These are phyloP conservation scores for Teleogryllus occipitalis DNA, from an alignment of 1,140 invertebrate species.

Conservation along the genomic window DNA sequence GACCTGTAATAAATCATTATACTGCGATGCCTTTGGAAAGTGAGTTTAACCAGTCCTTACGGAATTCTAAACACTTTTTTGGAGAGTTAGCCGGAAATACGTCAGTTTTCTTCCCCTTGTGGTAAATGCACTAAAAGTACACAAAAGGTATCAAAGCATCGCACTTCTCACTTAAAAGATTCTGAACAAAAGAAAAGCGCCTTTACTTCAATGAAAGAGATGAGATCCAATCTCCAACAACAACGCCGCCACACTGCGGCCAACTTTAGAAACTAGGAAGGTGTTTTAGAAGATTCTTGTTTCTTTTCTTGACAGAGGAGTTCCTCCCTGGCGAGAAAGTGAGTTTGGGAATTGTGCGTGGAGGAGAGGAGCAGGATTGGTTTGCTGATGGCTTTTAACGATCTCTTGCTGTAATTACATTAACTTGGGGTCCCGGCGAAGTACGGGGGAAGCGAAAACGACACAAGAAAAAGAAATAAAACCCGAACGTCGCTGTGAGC, in stretches of 20 bases:
- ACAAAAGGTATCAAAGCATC: not conserved
- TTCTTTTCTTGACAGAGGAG: not conserved
- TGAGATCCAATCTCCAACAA: not conserved
- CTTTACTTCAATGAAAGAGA: slow-evolving; percentile 1
- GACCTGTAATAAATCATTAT: too few relatives aligned
- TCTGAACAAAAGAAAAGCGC: not conserved
- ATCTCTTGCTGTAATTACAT: not conserved
- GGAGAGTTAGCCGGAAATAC: not conserved
- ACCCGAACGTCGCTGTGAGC: not conserved
- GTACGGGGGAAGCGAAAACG: not conserved
- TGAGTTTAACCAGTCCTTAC: too few relatives aligned
- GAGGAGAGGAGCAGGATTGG: not conserved
- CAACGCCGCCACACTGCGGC: not conserved
- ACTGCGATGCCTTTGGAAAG: too few relatives aligned
- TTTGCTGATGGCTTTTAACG: slow-evolving; percentile 1
- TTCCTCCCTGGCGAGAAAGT: not conserved
- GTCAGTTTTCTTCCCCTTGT: not conserved
- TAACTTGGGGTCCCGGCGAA: not conserved
- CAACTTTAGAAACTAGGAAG: not conserved
- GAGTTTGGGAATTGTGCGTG: not conserved
- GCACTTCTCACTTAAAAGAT: not conserved
- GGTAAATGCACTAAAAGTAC: not conserved
- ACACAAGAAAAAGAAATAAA: slow-evolving; percentile 2
- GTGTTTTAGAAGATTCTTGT: slow-evolving; percentile 5
- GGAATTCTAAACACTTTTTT: too few relatives aligned